phyloP scores from a whole-genome alignment of 2,888 invertebrate genomes.

The Agrochola macilenta region DNA sequence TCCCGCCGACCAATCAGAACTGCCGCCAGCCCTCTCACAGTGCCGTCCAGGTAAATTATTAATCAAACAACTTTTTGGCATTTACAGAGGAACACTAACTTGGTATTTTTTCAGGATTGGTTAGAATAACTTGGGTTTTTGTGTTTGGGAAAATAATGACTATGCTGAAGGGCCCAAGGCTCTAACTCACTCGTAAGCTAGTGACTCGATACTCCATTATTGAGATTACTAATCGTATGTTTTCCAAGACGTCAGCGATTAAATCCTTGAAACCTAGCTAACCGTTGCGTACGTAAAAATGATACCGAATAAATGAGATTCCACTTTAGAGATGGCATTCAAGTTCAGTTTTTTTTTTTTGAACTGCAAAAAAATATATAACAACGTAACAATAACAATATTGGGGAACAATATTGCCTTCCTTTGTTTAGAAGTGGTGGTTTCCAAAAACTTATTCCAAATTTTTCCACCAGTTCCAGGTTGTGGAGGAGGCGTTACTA shows the following conservation, averaged over 20 bases:
- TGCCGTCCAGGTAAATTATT: constrained; percentile 72
- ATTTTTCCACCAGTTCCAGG: constrained; percentile 81
- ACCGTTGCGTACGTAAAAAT: neutral
- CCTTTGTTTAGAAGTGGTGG: constrained; percentile 14
- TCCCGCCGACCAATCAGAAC: constrained; percentile 79
- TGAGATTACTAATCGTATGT: neutral
- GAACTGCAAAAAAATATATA: too few species aligned
- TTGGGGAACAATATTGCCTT: constrained; percentile 7
- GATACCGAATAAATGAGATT: neutral
- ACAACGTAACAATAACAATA: neutral
- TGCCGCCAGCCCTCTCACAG: constrained; percentile 75
- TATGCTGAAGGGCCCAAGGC: neutral
- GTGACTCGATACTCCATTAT: neutral
- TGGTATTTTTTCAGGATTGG: constrained; percentile 21
- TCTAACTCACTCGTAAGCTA: constrained; percentile 6
- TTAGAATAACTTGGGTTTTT: constrained; percentile 23
- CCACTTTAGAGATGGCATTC: neutral
- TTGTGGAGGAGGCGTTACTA: constrained; percentile 85
- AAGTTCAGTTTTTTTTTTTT: neutral
- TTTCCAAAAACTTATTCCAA: constrained; percentile 57
- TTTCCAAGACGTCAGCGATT: neutral
- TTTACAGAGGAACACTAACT: constrained; percentile 29
- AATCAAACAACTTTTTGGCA: constrained; percentile 19
- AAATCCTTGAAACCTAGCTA: neutral
- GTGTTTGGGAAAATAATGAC: neutral